Conservation (phyloP, 2,888 invertebrate genomes). For the Drosophila affinis region DNA sequence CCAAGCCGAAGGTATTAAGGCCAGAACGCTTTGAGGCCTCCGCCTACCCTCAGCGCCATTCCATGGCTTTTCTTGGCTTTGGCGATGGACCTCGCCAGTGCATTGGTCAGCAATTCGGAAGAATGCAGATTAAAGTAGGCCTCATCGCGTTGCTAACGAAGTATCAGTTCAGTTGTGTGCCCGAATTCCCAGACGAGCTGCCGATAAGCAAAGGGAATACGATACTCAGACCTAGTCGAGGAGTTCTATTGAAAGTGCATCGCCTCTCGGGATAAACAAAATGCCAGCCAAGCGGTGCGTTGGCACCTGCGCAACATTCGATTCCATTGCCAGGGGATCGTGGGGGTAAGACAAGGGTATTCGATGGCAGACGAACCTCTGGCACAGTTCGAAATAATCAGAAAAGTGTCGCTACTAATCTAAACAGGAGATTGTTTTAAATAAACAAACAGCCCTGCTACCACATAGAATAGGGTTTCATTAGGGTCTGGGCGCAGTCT, state of each 20-base stretch:
- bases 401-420: conserved; percentile 50
- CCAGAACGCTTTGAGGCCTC: conserved; percentile 84
- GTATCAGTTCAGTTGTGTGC: conserved; percentile 25
- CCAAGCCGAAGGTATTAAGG: conserved; percentile 83
- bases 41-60: conserved; percentile 68
- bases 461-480: not conserved
- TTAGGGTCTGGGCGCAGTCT: not conserved
- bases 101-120: conserved; percentile 78
- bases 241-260: conserved; percentile 55
- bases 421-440: conserved; percentile 43
- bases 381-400: not conserved
- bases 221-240: conserved; percentile 47
- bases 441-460: conserved; percentile 29
- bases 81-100: conserved; percentile 80
- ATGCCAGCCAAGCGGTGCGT: no score
- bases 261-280: not conserved
- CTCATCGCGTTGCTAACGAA: conserved; percentile 65
- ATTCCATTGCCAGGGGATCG: no score
- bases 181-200: conserved; percentile 48
- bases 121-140: conserved; percentile 78
- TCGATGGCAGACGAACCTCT: no score
- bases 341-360: no score
- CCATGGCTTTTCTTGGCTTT: conserved; percentile 82
- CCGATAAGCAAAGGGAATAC: conserved; percentile 37
- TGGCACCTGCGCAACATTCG: not conserved